Base-by-base conservation (phyloP, 1,140 invertebrate genomes). In the Brevipalpus yothersi region DNA sequence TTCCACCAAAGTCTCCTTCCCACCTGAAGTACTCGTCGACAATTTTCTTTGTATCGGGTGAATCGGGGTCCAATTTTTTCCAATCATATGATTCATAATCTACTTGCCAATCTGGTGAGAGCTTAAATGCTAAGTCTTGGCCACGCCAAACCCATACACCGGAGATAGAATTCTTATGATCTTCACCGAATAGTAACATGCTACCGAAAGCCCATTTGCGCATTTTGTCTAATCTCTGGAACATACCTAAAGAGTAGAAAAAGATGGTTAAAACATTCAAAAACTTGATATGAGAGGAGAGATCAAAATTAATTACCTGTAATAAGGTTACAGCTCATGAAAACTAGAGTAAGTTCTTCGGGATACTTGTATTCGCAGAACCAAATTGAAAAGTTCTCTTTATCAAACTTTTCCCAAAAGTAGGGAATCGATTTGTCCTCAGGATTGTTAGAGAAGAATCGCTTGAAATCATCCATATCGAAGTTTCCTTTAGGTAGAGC, bases 381-480 rank as follows among this genome's bases (percentile, higher is more conserved):
- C 94, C 94, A 99, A 70, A 98, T 92, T 54, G 92, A 97, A 73
- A 93, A 95, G 72, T 94, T 80, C 70, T 93, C 82, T 21, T 85
- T 75, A 71, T 99, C 95, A 74, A 98, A 98, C 70, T 97, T 90
- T 67, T 94, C 80, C 85, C 91, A 98, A 76, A 99, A 99, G 70
- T 92, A 97, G 3, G 91, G 88, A 68, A 99, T 82, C 45, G 93
- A 95, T 67, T 84, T 82, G 41, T 78, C 73, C 68, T 88, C 91
- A 59, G 94, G 87, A 73, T 98, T 85, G 68, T 99, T 99, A 51
- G 91, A 97, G 71, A 98, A 99, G 65, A 79, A 81, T 61, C 89
- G 79, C 74, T 99, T 99, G 74, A 93, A 99, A 69, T 92, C 88
- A 68, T 99, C 95, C 77, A 98, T 83, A 67, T 85, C 80, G 72